These are phyloP conservation scores for Abscondita cerata DNA, from an alignment of 2,888 invertebrate species.

Conservation along the genomic window DNA sequence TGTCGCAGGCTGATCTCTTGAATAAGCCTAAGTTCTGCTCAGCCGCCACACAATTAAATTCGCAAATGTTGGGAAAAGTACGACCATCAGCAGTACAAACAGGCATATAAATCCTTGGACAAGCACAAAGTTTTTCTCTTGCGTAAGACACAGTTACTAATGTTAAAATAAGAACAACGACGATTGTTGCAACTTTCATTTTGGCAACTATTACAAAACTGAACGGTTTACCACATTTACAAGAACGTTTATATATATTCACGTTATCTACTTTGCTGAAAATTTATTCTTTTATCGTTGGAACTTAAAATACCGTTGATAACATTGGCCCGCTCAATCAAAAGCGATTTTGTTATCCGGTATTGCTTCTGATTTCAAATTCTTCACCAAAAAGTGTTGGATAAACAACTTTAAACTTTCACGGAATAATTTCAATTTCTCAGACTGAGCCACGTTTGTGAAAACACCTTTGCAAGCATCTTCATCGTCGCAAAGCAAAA, in stretches of 20 bases:
- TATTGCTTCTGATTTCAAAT: slow-evolving; percentile 62
- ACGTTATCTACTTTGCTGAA: slow-evolving; percentile 13
- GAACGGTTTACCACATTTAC: too few relatives aligned
- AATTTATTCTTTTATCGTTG: slow-evolving; percentile 27
- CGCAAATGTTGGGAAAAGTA: slow-evolving; percentile 59
- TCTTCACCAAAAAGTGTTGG: slow-evolving; percentile 82
- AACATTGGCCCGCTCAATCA: slow-evolving; percentile 67
- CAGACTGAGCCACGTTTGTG: slow-evolving; percentile 72
- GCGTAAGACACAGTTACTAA: neutral
- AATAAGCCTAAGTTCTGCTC: slow-evolving; percentile 48
- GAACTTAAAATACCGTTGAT: slow-evolving; percentile 69
- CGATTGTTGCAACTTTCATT: slow-evolving; percentile 11
- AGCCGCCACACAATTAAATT: slow-evolving; percentile 54
- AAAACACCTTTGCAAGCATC: slow-evolving; percentile 71
- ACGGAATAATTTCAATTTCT: slow-evolving; percentile 79
- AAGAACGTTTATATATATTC: neutral
- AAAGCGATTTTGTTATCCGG: slow-evolving; percentile 57
- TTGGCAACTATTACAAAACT: neutral
- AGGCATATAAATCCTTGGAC: slow-evolving; percentile 57
- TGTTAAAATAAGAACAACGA: slow-evolving; percentile 2
- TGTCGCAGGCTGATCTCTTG: slow-evolving; percentile 54
- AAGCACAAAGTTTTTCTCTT: slow-evolving; percentile 51
- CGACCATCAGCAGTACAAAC: slow-evolving; percentile 57
- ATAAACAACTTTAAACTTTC: slow-evolving; percentile 86
- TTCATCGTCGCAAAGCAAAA: slow-evolving; percentile 73